A percentile compares a stretch with the other conserved stretches of the same genome.
Conservation (phyloP, 2,797 vertebrate genomes). For the Eidolon dupreanum region DNA sequence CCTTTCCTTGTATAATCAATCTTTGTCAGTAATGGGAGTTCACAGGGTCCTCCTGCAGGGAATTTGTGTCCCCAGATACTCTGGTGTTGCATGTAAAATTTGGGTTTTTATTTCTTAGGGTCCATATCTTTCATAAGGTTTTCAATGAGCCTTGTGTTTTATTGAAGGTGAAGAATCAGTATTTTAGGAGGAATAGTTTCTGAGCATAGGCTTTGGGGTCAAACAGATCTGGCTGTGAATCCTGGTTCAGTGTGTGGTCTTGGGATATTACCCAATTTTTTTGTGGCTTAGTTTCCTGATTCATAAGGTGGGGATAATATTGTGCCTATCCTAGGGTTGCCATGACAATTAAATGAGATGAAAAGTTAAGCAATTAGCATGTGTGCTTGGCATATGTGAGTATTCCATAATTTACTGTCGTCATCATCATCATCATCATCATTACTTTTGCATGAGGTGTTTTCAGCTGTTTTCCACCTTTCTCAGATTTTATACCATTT, state of each 20-base stretch:
- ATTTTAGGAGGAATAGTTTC: background rate
- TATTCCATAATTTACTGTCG: background rate
- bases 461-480: background rate
- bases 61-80: background rate
- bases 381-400: background rate
- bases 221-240: background rate
- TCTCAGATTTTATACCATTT: background rate
- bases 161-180: background rate
- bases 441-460: background rate
- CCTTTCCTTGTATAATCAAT: background rate
- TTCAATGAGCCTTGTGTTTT: background rate
- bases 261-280: background rate
- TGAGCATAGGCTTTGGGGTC: background rate
- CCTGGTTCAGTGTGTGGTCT: background rate
- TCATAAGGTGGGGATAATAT: background rate
- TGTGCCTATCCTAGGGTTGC: background rate
- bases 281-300: background rate
- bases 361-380: background rate
- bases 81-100: background rate
- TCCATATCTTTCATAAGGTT: background rate
- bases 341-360: background rate
- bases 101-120: background rate
- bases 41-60: background rate
- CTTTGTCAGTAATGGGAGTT: background rate
- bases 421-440: background rate